Conservation (phyloP, 2,797 vertebrate species). For the Pachyuromys duprasi region DNA sequence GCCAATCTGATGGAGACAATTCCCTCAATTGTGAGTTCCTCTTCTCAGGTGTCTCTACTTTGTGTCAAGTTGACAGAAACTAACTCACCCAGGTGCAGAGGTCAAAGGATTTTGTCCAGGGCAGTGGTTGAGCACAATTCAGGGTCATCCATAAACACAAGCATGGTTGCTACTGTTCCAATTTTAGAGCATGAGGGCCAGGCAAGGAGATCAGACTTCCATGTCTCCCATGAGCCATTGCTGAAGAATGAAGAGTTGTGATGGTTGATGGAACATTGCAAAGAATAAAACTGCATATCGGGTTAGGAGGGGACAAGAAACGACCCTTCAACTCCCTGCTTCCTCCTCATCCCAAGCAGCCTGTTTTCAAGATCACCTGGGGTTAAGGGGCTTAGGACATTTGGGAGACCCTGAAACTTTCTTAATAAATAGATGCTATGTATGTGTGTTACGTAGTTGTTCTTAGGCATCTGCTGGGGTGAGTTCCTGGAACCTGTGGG, state of each 20-base stretch:
- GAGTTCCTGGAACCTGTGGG: neutral
- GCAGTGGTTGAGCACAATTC: neutral
- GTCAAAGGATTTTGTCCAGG: rapidly evolving
- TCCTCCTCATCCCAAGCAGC: neutral
- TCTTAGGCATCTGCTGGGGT: neutral
- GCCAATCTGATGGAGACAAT: neutral
- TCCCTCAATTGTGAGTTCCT: neutral
- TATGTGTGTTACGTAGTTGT: neutral
- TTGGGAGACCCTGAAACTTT: neutral
- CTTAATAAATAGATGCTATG: neutral
- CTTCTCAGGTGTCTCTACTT: neutral
- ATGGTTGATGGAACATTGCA: neutral
- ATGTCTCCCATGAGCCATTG: rapidly evolving
- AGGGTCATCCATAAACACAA: neutral
- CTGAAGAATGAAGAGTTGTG: neutral
- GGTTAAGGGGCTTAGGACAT: neutral
- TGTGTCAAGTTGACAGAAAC: neutral
- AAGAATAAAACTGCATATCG: neutral
- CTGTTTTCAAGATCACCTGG: rapidly evolving
- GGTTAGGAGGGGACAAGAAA: neutral
- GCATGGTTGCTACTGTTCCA: neutral
- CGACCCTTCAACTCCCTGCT: too few relatives aligned
- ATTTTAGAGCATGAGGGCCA: neutral
- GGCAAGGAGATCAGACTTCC: too few relatives aligned
- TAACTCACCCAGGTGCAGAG: neutral